phyloP scores from a whole-genome alignment of 2,888 invertebrate genomes.

The Ichneumoninae sp. region DNA sequence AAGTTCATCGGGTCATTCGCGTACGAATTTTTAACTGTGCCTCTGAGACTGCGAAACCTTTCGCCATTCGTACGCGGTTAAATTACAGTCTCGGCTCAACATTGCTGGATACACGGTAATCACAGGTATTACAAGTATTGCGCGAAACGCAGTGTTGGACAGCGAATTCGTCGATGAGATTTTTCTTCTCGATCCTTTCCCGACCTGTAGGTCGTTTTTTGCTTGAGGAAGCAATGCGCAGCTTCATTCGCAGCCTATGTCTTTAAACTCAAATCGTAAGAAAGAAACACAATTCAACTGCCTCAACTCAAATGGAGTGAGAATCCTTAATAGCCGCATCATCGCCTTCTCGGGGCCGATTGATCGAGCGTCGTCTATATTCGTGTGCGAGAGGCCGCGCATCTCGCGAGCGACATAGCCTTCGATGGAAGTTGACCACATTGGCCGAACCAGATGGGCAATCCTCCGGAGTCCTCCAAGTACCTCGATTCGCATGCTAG shows the following conservation, averaged over 20 bases:
- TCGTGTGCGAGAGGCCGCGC: conserved; percentile 52
- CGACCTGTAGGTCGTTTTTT: background rate
- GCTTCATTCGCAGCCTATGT: background rate
- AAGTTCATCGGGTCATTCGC: conserved; percentile 9
- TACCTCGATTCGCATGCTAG: background rate
- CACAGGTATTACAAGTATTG: conserved; percentile 3
- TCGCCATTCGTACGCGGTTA: conserved; percentile 10
- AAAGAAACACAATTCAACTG: background rate
- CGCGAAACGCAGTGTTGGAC: background rate
- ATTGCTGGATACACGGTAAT: conserved; percentile 3
- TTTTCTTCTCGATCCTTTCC: background rate
- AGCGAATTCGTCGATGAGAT: background rate
- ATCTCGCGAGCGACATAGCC: conserved; percentile 49
- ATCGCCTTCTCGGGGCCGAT: conserved; percentile 48
- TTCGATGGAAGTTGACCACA: conserved; percentile 53
- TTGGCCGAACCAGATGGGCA: conserved; percentile 57
- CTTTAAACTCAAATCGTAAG: background rate
- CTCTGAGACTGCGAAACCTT: conserved; percentile 24
- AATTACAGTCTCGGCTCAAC: conserved; percentile 9
- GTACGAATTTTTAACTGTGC: conserved; percentile 4
- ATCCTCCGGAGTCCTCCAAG: conserved; percentile 47
- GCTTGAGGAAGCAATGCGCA: background rate
- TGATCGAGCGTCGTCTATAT: conserved; percentile 36
- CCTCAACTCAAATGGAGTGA: background rate
- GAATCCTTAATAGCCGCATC: conserved; percentile 46